Evolutionary conservation across 2,113 vertebrate genomes (phyloP).

Genomic region (Mirounga angustirostris): DNA sequence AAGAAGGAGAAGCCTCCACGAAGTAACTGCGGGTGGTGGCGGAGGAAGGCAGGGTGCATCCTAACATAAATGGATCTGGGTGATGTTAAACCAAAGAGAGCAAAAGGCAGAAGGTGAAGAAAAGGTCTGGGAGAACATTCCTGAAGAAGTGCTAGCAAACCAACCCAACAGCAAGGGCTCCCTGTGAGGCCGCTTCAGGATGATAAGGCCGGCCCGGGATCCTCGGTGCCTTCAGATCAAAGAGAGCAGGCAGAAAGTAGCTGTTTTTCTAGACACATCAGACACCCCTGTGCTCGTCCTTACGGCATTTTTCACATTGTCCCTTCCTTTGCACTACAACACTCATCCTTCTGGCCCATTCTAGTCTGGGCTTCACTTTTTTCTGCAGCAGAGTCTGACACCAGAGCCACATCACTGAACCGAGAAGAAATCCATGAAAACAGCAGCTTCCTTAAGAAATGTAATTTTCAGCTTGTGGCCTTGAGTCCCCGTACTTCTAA

Average conservation of each 20-base stretch:
- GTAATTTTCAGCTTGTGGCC: not conserved
- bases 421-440: conserved; percentile 1
- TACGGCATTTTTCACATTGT: not conserved
- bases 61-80: not conserved
- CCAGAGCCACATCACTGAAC: not conserved
- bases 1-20: not conserved
- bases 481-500: not conserved
- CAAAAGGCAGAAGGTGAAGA: not conserved
- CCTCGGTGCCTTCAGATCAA: not conserved
- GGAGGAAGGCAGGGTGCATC: not conserved
- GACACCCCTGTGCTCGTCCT: not conserved
- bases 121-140: not conserved
- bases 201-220: not conserved
- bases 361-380: not conserved
- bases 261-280: not conserved
- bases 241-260: not conserved
- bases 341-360: not conserved
- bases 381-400: not conserved
- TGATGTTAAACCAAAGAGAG: not conserved
- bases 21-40: not conserved
- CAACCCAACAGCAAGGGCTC: not conserved
- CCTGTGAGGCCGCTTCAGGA: not conserved
- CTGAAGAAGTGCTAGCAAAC: not conserved
- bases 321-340: no score
- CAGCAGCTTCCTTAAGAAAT: not conserved